Evolutionary conservation across 2,888 invertebrate species (phyloP), one percentile per base, ranked within the genome.

Genomic region (Idaea dimidiata): DNA sequence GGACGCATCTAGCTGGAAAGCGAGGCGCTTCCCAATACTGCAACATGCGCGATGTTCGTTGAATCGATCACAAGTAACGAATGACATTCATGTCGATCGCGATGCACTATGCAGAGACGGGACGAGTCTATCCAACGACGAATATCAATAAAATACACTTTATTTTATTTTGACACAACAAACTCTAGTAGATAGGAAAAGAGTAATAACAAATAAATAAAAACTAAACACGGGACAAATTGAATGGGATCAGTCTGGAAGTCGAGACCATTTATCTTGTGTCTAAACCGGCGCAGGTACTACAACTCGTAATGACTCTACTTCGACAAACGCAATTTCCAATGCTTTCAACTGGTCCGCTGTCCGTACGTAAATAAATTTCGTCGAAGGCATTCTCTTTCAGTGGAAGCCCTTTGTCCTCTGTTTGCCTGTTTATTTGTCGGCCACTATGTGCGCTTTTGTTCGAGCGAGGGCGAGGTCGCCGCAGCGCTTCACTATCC

Each of bases 361-460:
- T 63, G 72, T 63, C 70, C 69, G 70, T 72, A 70, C 74, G 77
- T 79, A 82, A 82, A 83, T 80, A 82, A 75, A 81, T 78, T 77
- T 76, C 73, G 66, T 66, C 61, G 71, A 72, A 74, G 77, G 73
- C 77, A 76, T 77, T 77, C 79, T 76, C 76, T 76, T 76, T 76
- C 69, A 69, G 68, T 67, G 62, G 62, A 56, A 58, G 60, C 70
- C 76, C 72, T 72, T 77, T 75, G 81, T 78, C 79, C 79, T 75
- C 75, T 81, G 83, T 80, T 74, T 73, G 76, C 72, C 69, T 80
- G 75, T 80, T 77, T 79, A 77, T 73, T 73, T 76, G 75, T 74
- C 77, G 76, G 72, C 71, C 72, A 72, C 72, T 68, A 68, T 78
- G 81, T 83, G 84, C 80, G 79, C 83, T 82, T 83, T 85, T 83